Evolutionary conservation across 35 echinoderm and acorn worm species (phyloP).

Genomic region (Amphiura filiformis): DNA sequence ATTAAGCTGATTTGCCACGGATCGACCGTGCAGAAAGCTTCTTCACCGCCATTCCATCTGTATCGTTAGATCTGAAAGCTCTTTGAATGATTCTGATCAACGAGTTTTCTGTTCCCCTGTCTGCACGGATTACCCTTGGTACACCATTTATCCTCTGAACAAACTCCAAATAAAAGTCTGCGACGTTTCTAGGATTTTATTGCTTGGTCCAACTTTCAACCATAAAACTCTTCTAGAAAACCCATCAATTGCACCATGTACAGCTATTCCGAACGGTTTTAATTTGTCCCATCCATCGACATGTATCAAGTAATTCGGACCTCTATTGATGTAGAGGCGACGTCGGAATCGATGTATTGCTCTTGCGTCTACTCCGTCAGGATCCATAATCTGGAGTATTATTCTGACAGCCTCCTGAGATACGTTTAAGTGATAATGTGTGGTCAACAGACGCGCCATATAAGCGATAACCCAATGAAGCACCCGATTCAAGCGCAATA

Average conservation of each 20-base stretch:
- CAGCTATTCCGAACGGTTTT: slow-evolving; percentile 52
- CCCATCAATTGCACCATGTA: slow-evolving; percentile 61
- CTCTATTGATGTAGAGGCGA: slow-evolving; percentile 19
- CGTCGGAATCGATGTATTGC: slow-evolving; percentile 11
- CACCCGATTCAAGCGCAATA: background rate
- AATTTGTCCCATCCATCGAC: slow-evolving; percentile 66
- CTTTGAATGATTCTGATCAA: slow-evolving; percentile 27
- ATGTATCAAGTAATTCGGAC: slow-evolving; percentile 63
- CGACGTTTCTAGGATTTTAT: slow-evolving; percentile 53
- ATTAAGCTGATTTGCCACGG: slow-evolving; percentile 45
- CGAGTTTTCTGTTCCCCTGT: slow-evolving; percentile 57
- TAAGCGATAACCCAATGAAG: slow-evolving; percentile 38
- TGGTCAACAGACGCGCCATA: slow-evolving; percentile 22
- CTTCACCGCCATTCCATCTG: slow-evolving; percentile 4
- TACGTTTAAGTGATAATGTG: slow-evolving; percentile 15
- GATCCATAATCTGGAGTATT: slow-evolving; percentile 25
- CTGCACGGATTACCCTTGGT: slow-evolving; percentile 35
- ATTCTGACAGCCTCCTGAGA: slow-evolving; percentile 24
- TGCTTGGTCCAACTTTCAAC: slow-evolving; percentile 46
- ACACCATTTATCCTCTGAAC: slow-evolving; percentile 14
- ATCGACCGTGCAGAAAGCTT: slow-evolving; percentile 49
- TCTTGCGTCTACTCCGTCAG: slow-evolving; percentile 37
- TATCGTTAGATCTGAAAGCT: slow-evolving; percentile 6
- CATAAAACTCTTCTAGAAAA: slow-evolving; percentile 57
- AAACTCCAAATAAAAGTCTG: slow-evolving; percentile 19